Percentiles rank a stretch among this genome's conserved stretches.
Conservation (phyloP, 2,888 invertebrate genomes). For the Heliothis peltigera region DNA sequence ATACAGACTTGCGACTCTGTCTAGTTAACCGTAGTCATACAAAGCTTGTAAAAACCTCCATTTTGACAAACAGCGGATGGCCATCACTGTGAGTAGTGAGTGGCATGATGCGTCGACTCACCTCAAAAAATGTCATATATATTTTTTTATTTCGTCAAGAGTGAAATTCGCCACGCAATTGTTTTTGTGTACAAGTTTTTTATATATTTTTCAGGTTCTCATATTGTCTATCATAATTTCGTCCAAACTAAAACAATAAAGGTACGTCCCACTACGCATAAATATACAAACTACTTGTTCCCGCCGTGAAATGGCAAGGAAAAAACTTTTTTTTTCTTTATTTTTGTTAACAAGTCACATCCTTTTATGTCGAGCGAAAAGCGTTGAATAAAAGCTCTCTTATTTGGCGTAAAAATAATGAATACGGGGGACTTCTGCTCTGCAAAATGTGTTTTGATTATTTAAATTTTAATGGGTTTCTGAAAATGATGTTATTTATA, state of each 20-base stretch:
- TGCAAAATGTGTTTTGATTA: constrained; percentile 55
- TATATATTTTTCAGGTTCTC: background rate
- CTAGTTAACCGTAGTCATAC: no score
- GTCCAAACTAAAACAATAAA: constrained; percentile 2
- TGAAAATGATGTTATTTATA: constrained; percentile 29
- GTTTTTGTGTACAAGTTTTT: background rate
- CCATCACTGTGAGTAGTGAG: no score
- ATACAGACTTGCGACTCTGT: no score
- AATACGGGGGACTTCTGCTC: constrained; percentile 36
- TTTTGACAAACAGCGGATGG: no score
- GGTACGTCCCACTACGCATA: constrained; percentile 6
- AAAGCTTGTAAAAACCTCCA: no score
- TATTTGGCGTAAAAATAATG: constrained; percentile 59
- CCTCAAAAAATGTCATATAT: no score
- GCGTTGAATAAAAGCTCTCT: constrained; percentile 49
- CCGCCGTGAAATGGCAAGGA: constrained; percentile 49
- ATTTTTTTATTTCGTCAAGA: no score
- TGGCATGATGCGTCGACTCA: no score
- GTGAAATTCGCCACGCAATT: background rate
- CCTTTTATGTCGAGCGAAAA: constrained; percentile 47
- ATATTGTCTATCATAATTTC: background rate
- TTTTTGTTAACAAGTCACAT: constrained; percentile 56
- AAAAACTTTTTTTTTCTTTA: constrained; percentile 39
- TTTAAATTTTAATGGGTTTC: constrained; percentile 45
- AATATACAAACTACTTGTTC: constrained; percentile 22